A percentile compares a stretch with the other conserved stretches of the same genome.
phyloP scores from a whole-genome alignment of 2,113 vertebrate genomes.

The Sander lucioperca region DNA sequence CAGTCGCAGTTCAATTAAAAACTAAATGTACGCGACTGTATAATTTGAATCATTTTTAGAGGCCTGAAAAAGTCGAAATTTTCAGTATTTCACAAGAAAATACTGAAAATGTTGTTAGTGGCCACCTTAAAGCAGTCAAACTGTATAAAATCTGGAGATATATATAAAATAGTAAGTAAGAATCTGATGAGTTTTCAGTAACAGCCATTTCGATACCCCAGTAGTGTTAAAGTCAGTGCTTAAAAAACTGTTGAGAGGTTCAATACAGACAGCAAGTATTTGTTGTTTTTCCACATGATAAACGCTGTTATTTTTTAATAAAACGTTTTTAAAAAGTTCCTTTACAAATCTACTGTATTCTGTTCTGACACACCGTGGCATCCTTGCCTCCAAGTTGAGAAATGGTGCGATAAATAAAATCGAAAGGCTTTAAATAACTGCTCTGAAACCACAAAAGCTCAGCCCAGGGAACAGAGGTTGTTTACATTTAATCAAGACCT shows the following conservation, averaged over 20 bases:
- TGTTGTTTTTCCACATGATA: neutral
- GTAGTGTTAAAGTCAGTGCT: no score
- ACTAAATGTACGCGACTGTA: neutral
- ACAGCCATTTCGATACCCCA: no score
- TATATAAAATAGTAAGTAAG: no score
- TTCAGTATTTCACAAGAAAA: neutral
- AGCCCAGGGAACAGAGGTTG: slow-evolving; percentile 16
- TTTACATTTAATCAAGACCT: slow-evolving; percentile 68
- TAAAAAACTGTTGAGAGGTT: neutral
- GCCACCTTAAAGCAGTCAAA: neutral
- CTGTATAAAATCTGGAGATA: neutral
- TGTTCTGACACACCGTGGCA: no score
- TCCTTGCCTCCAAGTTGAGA: neutral
- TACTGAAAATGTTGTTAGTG: neutral
- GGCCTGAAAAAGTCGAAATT: no score
- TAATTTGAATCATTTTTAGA: neutral
- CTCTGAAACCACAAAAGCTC: neutral
- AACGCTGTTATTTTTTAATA: no score
- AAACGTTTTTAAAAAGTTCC: neutral
- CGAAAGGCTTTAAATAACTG: neutral
- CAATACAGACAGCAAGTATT: neutral
- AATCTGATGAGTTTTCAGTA: no score
- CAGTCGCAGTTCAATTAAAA: neutral
- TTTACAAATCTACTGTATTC: neutral
- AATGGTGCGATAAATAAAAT: neutral